Evolutionary conservation across 2,888 invertebrate genomes (phyloP).

Genomic region (Netelia virgata): DNA sequence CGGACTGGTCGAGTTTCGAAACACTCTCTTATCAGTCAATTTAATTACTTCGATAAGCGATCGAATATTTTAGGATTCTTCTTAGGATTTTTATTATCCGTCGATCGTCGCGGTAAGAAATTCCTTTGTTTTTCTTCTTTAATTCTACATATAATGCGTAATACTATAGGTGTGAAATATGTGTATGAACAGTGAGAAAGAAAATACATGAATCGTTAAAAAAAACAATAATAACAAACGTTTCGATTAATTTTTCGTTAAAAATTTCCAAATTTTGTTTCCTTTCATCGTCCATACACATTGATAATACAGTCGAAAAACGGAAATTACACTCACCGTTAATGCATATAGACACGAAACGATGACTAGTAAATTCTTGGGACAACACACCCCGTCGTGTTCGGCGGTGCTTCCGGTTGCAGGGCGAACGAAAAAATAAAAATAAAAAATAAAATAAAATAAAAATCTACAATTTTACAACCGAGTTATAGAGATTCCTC

Average conservation of each 20-base stretch:
- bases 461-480: constrained; percentile 7
- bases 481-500: constrained; percentile 1
- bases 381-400: constrained; percentile 71
- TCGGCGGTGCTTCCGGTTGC: constrained; percentile 61
- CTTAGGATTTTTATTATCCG: no score
- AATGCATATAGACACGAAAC: constrained; percentile 77
- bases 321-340: constrained; percentile 70
- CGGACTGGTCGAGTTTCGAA: no score
- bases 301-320: background rate
- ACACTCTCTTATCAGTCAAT: no score
- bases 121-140: no score
- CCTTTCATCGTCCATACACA: background rate
- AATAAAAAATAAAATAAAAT: background rate
- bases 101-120: no score
- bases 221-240: no score
- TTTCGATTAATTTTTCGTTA: background rate
- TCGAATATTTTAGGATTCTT: no score
- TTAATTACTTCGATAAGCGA: background rate
- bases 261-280: background rate
- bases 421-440: constrained; percentile 41
- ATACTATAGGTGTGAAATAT: no score
- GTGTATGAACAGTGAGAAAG: no score
- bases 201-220: no score
- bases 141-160: no score
- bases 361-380: constrained; percentile 79